Percentiles rank a stretch among this genome's conserved stretches.
These are phyloP conservation scores for Epinephelus coioides DNA, from an alignment of 2,797 vertebrate genomes.

Conservation along the genomic window DNA sequence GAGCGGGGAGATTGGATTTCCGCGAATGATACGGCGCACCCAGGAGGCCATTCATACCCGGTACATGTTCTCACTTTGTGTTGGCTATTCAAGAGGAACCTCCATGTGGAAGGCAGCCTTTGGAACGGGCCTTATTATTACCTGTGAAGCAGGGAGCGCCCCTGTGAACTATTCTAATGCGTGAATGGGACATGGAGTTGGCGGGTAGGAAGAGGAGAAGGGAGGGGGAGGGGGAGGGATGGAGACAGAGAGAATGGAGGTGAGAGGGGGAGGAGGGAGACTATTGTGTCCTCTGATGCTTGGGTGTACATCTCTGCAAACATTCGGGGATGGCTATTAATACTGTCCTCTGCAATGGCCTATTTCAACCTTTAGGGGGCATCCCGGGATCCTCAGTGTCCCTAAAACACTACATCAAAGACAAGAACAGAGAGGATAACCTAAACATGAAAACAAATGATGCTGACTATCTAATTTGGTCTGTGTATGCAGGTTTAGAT, in stretches of 20 bases:
- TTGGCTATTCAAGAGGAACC: conserved; percentile 82
- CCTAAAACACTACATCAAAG: conserved; percentile 16
- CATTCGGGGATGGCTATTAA: conserved; percentile 13
- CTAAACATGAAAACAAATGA: conserved; percentile 45
- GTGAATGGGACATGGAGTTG: conserved; percentile 67
- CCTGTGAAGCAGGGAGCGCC: conserved; percentile 78
- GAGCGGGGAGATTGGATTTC: conserved; percentile 69
- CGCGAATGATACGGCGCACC: conserved; percentile 49
- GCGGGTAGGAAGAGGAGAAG: neutral
- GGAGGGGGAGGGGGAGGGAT: conserved; percentile 2
- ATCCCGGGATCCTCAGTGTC: conserved; percentile 52
- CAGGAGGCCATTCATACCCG: conserved; percentile 74
- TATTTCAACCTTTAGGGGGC: conserved; percentile 71
- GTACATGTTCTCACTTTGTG: conserved; percentile 76
- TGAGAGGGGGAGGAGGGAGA: conserved; percentile 21
- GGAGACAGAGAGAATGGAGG: conserved; percentile 12
- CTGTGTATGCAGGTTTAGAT: conserved; percentile 38
- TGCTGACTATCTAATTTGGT: conserved; percentile 35
- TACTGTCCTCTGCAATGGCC: conserved; percentile 55
- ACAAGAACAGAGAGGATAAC: conserved; percentile 16
- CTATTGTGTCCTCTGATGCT: conserved; percentile 50
- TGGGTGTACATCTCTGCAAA: conserved; percentile 36
- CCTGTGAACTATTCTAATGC: conserved; percentile 81
- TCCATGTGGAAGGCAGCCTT: conserved; percentile 77
- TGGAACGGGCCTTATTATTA: conserved; percentile 83